Percentiles rank a stretch among this genome's conserved stretches.
Conservation (phyloP, 2,113 vertebrate species). For the Anolis sagrei region DNA sequence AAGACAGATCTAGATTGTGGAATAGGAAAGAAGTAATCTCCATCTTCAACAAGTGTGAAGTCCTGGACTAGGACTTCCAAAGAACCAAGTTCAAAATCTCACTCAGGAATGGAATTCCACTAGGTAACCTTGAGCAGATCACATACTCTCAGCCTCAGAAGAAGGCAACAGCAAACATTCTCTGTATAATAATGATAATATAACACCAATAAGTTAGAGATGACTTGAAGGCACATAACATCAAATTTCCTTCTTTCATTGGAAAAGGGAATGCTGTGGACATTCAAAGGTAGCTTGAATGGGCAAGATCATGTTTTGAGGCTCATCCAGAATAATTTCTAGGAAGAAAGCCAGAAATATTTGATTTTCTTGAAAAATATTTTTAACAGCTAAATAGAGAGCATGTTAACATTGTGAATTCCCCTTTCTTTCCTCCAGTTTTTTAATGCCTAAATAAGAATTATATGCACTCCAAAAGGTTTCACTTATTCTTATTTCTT, state of each 20-base stretch:
- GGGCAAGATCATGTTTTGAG: background rate
- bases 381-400: background rate
- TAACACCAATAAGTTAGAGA: too few species aligned
- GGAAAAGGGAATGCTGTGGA: background rate
- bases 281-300: background rate
- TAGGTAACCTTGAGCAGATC: too few species aligned
- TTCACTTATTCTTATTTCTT: background rate
- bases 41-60: too few species aligned
- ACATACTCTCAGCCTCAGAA: too few species aligned
- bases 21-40: too few species aligned
- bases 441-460: background rate
- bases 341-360: background rate
- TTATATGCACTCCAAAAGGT: background rate
- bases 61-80: too few species aligned
- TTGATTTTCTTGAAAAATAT: background rate
- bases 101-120: too few species aligned
- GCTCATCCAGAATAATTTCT: background rate
- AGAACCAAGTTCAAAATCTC: too few species aligned
- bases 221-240: too few species aligned
- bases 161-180: too few species aligned
- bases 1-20: too few species aligned
- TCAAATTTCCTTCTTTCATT: background rate
- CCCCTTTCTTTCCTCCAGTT: background rate
- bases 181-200: too few species aligned
- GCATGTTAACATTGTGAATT: background rate